Conservation (phyloP, 2,797 vertebrate species). For the Caiman crocodilus region DNA sequence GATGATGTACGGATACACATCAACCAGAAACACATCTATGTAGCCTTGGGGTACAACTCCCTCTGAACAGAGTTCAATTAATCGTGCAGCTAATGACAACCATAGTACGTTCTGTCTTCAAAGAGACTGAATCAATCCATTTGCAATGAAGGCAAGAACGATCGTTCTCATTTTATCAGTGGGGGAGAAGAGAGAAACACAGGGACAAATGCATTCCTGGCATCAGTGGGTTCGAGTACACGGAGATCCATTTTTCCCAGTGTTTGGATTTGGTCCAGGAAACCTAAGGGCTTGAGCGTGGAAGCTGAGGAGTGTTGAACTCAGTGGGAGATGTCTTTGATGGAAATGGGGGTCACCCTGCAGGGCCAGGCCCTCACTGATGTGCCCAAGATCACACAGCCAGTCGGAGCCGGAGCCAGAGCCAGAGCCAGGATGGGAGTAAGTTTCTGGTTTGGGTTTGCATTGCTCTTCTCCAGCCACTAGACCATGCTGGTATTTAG, state of each 20-base stretch:
- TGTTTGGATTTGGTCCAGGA: not conserved
- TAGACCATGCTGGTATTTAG: not conserved
- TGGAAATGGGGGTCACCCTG: not conserved
- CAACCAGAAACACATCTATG: not conserved
- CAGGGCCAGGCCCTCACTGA: not conserved
- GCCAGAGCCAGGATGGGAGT: not conserved
- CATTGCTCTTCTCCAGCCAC: not conserved
- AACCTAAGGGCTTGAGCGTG: accelerated
- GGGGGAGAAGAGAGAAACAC: not conserved
- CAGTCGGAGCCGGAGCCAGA: not conserved
- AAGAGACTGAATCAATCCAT: not conserved
- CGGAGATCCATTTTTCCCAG: not conserved
- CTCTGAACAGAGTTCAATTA: not conserved
- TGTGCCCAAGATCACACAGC: not conserved
- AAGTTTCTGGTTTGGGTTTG: not conserved
- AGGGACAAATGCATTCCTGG: not conserved
- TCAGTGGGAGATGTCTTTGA: not conserved
- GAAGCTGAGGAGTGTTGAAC: not conserved
- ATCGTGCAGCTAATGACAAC: not conserved
- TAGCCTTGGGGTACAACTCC: not conserved
- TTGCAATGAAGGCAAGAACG: not conserved
- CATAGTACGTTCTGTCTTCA: not conserved
- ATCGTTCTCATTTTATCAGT: not conserved
- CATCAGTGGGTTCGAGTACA: accelerated
- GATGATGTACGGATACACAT: conserved; percentile 12